Percentiles rank a stretch among this genome's conserved stretches.
Evolutionary conservation across 2,888 invertebrate species (phyloP).

Genomic region (Myopa tessellatipennis): DNA sequence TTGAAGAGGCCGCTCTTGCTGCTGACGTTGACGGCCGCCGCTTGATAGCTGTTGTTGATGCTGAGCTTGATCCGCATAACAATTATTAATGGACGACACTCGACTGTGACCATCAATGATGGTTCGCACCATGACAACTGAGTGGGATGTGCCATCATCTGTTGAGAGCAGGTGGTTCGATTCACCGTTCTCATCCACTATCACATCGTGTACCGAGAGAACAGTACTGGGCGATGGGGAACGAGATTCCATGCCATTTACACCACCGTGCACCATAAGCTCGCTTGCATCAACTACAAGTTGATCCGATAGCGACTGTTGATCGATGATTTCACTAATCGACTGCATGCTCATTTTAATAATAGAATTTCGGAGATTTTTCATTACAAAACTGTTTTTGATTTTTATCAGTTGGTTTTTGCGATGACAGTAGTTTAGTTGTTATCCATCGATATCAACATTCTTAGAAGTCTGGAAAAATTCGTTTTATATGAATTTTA

Average conservation of each 20-base stretch:
- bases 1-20: conserved; percentile 49
- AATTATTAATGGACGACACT: conserved; percentile 44
- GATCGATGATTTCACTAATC: conserved; percentile 73
- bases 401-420: not conserved
- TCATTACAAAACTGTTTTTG: conserved; percentile 19
- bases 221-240: conserved; percentile 52
- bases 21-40: conserved; percentile 39
- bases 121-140: conserved; percentile 64
- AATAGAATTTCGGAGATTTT: conserved; percentile 37
- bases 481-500: too few species aligned
- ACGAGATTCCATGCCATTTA: conserved; percentile 49
- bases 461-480: not conserved
- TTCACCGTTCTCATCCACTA: conserved; percentile 43
- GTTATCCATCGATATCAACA: not conserved
- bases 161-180: conserved; percentile 23
- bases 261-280: conserved; percentile 54
- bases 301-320: conserved; percentile 70
- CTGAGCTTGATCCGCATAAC: conserved; percentile 20
- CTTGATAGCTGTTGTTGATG: conserved; percentile 52
- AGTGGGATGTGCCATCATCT: conserved; percentile 45
- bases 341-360: conserved; percentile 69
- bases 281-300: conserved; percentile 65
- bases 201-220: conserved; percentile 43
- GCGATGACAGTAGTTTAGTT: not conserved
- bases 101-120: conserved; percentile 58